Percentiles rank a stretch among this genome's conserved stretches.
These are phyloP conservation scores for Himalopsyche japonica DNA, from an alignment of 2,888 invertebrate species.

Conservation along the genomic window DNA sequence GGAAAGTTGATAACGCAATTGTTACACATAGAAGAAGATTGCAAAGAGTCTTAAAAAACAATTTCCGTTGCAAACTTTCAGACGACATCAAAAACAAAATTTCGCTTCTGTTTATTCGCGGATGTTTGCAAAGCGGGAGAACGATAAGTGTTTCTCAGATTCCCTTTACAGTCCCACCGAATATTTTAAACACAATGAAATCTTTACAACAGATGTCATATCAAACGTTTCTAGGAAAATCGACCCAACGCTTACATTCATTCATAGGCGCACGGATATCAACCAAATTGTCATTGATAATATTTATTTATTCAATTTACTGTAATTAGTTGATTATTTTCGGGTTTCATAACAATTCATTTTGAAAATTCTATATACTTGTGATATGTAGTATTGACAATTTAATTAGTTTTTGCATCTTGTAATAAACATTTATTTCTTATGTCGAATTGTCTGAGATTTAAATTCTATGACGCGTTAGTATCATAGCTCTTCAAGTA, in stretches of 20 bases:
- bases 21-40: neutral
- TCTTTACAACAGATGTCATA: neutral
- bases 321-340: too few species aligned
- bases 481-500: too few species aligned
- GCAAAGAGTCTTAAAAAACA: slow-evolving; percentile 4
- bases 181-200: neutral
- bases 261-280: neutral
- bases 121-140: neutral
- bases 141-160: slow-evolving; percentile 10
- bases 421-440: too few species aligned
- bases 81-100: neutral
- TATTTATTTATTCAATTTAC: too few species aligned
- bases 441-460: too few species aligned
- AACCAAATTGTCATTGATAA: too few species aligned
- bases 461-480: too few species aligned
- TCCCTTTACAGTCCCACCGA: slow-evolving; percentile 7
- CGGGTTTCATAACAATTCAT: too few species aligned
- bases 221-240: neutral
- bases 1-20: neutral
- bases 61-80: neutral
- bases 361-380: too few species aligned
- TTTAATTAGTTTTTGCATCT: too few species aligned
- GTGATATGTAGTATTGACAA: too few species aligned
- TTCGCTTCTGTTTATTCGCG: neutral
- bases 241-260: neutral